These are phyloP conservation scores for Pseudorectes ferrugineus DNA, from an alignment of 2,113 vertebrate genomes.

Conservation along the genomic window DNA sequence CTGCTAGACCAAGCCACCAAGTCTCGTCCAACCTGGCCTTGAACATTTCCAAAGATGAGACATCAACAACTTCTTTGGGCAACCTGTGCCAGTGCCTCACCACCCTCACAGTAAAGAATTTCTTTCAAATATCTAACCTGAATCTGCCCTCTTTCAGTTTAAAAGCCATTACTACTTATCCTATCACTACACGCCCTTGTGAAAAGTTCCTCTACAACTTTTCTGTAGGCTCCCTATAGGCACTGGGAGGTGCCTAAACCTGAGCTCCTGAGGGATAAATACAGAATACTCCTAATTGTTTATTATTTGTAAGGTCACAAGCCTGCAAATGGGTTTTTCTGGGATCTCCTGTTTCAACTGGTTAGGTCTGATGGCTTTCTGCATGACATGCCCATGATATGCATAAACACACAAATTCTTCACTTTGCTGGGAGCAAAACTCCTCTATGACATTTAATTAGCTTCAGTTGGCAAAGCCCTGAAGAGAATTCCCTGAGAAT, in stretches of 20 bases:
- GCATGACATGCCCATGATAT: not conserved
- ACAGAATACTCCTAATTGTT: not conserved
- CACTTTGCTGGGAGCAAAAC: not conserved
- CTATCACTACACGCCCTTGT: not conserved
- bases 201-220: not conserved
- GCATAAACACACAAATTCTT: not conserved
- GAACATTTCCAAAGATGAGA: not conserved
- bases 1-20: not conserved
- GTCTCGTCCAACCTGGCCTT: not conserved
- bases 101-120: not conserved
- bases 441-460: not conserved
- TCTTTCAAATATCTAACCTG: not conserved
- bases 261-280: not conserved
- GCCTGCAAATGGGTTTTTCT: not conserved
- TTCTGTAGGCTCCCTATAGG: not conserved
- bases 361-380: not conserved
- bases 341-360: not conserved
- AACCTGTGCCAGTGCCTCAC: not conserved
- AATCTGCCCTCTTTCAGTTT: not conserved
- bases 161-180: not conserved
- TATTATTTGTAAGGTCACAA: not conserved
- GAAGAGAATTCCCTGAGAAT: not conserved
- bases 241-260: not conserved
- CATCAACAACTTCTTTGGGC: not conserved
- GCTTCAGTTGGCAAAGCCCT: not conserved